phyloP scores from a whole-genome alignment of 2,797 vertebrate species.

The Cyclura pinguis region DNA sequence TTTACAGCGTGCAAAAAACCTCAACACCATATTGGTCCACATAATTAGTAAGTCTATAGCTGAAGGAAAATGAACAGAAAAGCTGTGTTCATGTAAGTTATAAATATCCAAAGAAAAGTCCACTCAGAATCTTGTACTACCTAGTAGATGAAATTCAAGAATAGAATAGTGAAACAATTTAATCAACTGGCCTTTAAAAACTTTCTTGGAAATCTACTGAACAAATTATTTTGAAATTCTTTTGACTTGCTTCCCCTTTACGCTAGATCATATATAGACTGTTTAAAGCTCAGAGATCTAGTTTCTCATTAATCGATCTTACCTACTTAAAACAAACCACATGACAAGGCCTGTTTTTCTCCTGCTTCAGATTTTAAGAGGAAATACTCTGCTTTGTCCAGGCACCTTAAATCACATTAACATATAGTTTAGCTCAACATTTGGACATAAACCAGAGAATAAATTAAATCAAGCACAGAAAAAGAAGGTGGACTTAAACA shows the following conservation, averaged over 20 bases:
- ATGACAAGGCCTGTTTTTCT: not conserved
- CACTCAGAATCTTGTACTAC: not conserved
- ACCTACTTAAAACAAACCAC: conserved; percentile 2
- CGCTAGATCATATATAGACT: conserved; percentile 10
- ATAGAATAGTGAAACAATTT: not conserved
- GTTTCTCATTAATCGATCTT: conserved; percentile 38
- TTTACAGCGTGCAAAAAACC: not conserved
- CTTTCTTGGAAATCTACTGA: not conserved
- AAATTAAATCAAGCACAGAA: conserved; percentile 51
- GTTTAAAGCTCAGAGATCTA: not conserved
- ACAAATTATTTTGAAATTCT: conserved; percentile 22
- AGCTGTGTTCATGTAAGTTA: not conserved
- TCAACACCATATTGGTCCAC: not conserved
- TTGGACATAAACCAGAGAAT: conserved; percentile 13
- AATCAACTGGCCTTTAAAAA: not conserved
- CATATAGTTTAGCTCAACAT: conserved; percentile 36
- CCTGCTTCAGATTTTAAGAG: not conserved
- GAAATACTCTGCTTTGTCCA: conserved; percentile 17
- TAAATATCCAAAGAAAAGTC: not conserved
- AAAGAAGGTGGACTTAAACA: conserved; percentile 63
- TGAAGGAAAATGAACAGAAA: not conserved
- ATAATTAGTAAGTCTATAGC: not conserved
- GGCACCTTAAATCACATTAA: conserved; percentile 36
- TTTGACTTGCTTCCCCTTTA: conserved; percentile 20
- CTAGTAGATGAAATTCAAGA: conserved; percentile 2